A percentile compares a stretch with the other conserved stretches of the same genome.
These are phyloP conservation scores for Adoxophyes honmai DNA, from an alignment of 1,140 invertebrate genomes.

Conservation along the genomic window DNA sequence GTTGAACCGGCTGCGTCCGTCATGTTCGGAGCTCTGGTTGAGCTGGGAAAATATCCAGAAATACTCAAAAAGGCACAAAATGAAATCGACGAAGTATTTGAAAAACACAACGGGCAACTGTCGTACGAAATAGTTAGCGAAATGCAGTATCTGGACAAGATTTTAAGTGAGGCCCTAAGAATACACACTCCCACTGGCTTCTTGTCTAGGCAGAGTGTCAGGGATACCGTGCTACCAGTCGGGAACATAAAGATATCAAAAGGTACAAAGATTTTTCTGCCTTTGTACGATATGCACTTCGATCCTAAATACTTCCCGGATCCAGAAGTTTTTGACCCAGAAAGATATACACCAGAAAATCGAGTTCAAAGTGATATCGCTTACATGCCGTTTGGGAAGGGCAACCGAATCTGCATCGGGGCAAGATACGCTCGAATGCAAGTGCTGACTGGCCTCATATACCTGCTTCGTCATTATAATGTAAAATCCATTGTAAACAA, in stretches of 20 bases:
- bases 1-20: slow-evolving; percentile 17
- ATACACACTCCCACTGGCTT: slow-evolving; percentile 13
- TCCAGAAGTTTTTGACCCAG: slow-evolving; percentile 76
- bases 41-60: slow-evolving; percentile 15
- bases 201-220: not conserved
- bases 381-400: too few relatives aligned
- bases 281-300: slow-evolving; percentile 78
- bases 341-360: slow-evolving; percentile 55
- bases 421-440: too few relatives aligned
- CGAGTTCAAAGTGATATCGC: too few relatives aligned
- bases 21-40: not conserved
- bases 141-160: slow-evolving; percentile 2
- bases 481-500: too few relatives aligned
- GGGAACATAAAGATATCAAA: too few relatives aligned
- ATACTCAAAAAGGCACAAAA: slow-evolving; percentile 3
- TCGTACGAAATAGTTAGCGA: slow-evolving; percentile 7
- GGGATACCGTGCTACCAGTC: too few relatives aligned
- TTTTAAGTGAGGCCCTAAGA: slow-evolving; percentile 13
- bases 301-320: slow-evolving; percentile 37
- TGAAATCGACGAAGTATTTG: slow-evolving; percentile 16
- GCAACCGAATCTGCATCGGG: too few relatives aligned
- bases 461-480: too few relatives aligned
- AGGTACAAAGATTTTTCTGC: slow-evolving; percentile 74
- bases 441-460: too few relatives aligned
- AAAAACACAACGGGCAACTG: not conserved